These are phyloP conservation scores for Chalcis sispes DNA, from an alignment of 2,888 invertebrate genomes.

Conservation along the genomic window DNA sequence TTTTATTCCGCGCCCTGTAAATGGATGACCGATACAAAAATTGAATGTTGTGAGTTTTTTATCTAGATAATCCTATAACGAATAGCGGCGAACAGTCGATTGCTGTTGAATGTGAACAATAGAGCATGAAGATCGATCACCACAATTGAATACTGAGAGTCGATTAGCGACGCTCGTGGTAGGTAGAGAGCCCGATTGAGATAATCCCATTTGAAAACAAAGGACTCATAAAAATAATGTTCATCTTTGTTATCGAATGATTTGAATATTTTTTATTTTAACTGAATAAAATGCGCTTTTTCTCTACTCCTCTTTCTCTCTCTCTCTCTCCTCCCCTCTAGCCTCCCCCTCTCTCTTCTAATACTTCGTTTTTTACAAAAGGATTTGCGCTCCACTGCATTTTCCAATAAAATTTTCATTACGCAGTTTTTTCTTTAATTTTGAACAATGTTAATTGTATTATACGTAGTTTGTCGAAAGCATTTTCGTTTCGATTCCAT, in stretches of 20 bases:
- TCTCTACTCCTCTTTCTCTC: no score
- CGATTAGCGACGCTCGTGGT: conserved; percentile 11
- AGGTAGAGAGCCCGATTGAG: background rate
- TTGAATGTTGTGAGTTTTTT: background rate
- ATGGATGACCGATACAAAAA: background rate
- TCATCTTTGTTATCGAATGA: conserved; percentile 1
- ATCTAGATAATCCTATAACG: conserved; percentile 5
- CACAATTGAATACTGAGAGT: conserved; percentile 36
- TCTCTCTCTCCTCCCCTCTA: no score
- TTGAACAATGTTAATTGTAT: no score
- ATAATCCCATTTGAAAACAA: conserved; percentile 19
- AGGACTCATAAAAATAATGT: conserved; percentile 20
- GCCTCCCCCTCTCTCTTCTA: no score
- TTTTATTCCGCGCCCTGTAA: no score
- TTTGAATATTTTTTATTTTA: background rate
- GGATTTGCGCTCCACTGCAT: no score
- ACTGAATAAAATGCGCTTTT: no score
- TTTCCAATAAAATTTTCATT: no score
- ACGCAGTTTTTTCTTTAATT: no score
- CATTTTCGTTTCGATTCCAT: no score
- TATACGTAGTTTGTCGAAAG: no score
- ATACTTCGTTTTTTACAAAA: no score
- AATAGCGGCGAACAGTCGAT: conserved; percentile 4
- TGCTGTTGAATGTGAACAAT: conserved; percentile 10
- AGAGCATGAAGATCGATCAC: conserved; percentile 11